Evolutionary conservation across 2,113 vertebrate genomes (phyloP), one percentile per base, ranked within the genome.

Genomic region (Dipodomys spectabilis): DNA sequence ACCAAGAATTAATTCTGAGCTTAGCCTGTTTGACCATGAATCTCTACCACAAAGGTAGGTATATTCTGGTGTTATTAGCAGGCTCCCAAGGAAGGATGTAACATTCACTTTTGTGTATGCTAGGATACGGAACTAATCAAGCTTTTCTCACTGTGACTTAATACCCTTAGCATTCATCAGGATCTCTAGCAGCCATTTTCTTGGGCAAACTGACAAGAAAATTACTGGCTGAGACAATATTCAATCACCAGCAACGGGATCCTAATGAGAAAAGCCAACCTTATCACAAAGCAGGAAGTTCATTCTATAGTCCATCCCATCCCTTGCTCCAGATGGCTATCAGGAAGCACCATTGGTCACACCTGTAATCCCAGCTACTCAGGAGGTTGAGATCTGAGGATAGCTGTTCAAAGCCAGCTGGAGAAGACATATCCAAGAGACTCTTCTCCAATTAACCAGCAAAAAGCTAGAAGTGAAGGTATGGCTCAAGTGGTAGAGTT

Each of bases 1-100:
- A 12, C 20, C 44, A 45, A 79, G 69, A 90, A 53, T 64, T 92
- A 90, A 57, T 93, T 88, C 79, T 73, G 69, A 86, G 65, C 23
- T 44, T 49, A 90, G 79, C 4, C 71, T 93, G 28, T 72, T 68
- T 77, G 68, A 84, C 13, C 7, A 64, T 16, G 15, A 71, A 32
- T 82, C 7, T 71, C 16, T 18, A 44, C 5, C 82, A 44, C 15
- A 62, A 45, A 68, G 64, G 23, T 35, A 95, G 49, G 53, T 77
- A 53, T 39, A 82, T 49, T 72, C 35, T 49, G 75, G 7, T 5
- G 27, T 45, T 39, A 25, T 69, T 64, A 74, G 12, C 62, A 87
- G 77, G 53, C 18, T 28, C 16, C 32, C 11, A 28, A 62, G 62
- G 35, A 85, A 20, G 71, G 27, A 45, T 9, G 53, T 30, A n/a